Evolutionary conservation across 2,113 vertebrate species (phyloP).

Genomic region (Syngnathus scovelli): DNA sequence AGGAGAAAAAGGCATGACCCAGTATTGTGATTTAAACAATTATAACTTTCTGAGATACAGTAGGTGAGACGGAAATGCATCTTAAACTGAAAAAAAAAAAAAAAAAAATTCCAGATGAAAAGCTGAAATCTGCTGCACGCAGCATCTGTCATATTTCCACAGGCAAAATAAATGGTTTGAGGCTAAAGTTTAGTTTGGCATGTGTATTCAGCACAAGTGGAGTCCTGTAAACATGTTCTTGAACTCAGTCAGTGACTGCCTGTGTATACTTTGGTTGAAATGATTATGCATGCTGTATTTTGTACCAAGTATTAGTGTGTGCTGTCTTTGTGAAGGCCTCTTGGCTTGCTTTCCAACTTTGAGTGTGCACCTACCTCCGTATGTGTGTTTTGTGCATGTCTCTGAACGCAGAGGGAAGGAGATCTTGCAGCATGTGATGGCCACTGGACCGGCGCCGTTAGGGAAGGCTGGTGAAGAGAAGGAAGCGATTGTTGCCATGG

Average conservation of each 20-base stretch:
- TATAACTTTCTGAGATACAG: neutral
- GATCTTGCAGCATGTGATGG: conserved; percentile 74
- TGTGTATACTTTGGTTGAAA: neutral
- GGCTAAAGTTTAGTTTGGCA: neutral
- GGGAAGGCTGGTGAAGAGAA: conserved; percentile 58
- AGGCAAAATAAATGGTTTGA: neutral
- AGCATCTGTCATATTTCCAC: neutral
- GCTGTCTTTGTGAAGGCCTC: neutral
- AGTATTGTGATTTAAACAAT: neutral
- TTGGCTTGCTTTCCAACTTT: neutral
- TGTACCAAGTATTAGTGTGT: conserved; percentile 3
- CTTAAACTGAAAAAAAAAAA: neutral
- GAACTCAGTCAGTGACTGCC: neutral
- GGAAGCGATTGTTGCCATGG: conserved; percentile 60
- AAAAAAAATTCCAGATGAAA: neutral
- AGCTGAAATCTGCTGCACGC: neutral
- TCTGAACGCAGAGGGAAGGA: conserved; percentile 45
- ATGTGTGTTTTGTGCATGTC: conserved; percentile 9
- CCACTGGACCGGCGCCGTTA: conserved; percentile 66
- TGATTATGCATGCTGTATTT: neutral
- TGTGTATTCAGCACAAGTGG: neutral
- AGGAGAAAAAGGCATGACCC: neutral
- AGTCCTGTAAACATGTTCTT: neutral
- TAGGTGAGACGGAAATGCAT: neutral
- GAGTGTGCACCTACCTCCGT: conserved; percentile 17